Conservation (phyloP, 2,888 invertebrate species). For the Drosophila limbata region DNA sequence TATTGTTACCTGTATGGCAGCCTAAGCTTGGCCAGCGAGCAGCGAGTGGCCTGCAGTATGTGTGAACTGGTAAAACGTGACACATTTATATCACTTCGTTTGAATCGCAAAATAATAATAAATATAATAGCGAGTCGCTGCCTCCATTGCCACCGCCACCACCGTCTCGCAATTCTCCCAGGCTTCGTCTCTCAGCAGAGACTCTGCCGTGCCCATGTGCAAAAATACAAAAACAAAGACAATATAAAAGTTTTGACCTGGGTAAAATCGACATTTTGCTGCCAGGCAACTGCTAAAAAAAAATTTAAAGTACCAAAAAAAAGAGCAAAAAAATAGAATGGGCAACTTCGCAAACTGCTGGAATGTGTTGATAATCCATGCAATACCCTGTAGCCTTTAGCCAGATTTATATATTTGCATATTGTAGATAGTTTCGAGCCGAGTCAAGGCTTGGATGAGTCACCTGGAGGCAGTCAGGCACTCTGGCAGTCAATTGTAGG, state of each 20-base stretch:
- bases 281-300: conserved; percentile 68
- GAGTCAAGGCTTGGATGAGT: conserved; percentile 29
- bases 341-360: conserved; percentile 30
- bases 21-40: conserved; percentile 33
- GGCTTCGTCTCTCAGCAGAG: conserved; percentile 32
- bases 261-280: conserved; percentile 69
- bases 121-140: conserved; percentile 76
- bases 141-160: conserved; percentile 19
- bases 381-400: conserved; percentile 60
- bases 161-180: conserved; percentile 54
- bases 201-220: conserved; percentile 73
- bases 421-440: conserved; percentile 38
- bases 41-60: conserved; percentile 78
- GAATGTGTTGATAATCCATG: conserved; percentile 60
- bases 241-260: conserved; percentile 58
- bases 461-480: conserved; percentile 23
- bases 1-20: conserved; percentile 73
- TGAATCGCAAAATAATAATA: conserved; percentile 84
- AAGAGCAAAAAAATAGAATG: background rate
- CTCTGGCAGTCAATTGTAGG: conserved; percentile 1
- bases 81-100: conserved; percentile 85
- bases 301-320: conserved; percentile 17
- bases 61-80: conserved; percentile 85
- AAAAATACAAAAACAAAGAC: conserved; percentile 30
- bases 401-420: conserved; percentile 56